Evolutionary conservation across 2,888 invertebrate genomes (phyloP).

Genomic region (Cynaeus angustus): DNA sequence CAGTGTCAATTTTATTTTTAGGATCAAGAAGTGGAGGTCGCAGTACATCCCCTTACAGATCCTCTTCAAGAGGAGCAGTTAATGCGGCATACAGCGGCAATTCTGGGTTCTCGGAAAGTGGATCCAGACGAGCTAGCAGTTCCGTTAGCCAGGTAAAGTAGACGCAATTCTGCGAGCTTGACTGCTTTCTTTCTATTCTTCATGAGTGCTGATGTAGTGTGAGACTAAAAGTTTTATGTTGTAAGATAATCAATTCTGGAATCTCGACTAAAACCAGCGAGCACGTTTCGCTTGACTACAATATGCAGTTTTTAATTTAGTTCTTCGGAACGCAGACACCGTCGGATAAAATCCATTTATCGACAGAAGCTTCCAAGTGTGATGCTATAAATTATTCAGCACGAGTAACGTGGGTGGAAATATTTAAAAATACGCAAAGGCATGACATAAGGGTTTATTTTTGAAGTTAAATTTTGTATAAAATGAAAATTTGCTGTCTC

Average conservation of each 20-base stretch:
- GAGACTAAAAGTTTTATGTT: constrained; percentile 6
- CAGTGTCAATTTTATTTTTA: constrained; percentile 28
- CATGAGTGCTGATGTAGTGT: constrained; percentile 8
- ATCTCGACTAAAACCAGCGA: too few species aligned
- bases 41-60: constrained; percentile 79
- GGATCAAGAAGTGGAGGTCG: constrained; percentile 64
- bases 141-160: constrained; percentile 81
- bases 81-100: constrained; percentile 72
- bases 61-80: constrained; percentile 71
- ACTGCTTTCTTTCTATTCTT: constrained; percentile 37
- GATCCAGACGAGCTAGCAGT: constrained; percentile 81
- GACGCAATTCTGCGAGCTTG: constrained; percentile 36
- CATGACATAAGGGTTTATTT: constrained; percentile 37
- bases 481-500: constrained; percentile 21
- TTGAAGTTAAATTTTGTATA: constrained; percentile 20
- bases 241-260: neutral
- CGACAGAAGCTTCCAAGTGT: constrained; percentile 31
- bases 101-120: constrained; percentile 74
- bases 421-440: constrained; percentile 33
- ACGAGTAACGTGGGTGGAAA: constrained; percentile 34
- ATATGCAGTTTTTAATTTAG: constrained; percentile 28
- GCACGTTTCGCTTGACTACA: too few species aligned
- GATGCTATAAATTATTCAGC: constrained; percentile 36
- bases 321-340: constrained; percentile 20
- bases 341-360: constrained; percentile 30